A percentile compares a stretch with the other conserved stretches of the same genome.
These are phyloP conservation scores for Acanthiza pusilla DNA, from an alignment of 2,797 vertebrate species.

Conservation along the genomic window DNA sequence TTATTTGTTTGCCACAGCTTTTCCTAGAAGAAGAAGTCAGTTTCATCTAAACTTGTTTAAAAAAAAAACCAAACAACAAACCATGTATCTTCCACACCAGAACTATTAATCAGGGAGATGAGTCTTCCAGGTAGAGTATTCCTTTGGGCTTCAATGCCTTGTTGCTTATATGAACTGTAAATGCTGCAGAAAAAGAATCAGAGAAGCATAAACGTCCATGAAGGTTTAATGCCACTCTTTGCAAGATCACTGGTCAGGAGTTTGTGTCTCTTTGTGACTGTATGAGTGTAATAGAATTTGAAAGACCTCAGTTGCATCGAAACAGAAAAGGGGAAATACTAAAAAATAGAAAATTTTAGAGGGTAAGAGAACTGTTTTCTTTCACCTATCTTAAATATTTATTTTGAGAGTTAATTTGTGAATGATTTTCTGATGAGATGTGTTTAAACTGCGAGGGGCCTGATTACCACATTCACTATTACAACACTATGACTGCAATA, in stretches of 20 bases:
- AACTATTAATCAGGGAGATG: neutral
- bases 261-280: neutral
- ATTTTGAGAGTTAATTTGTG: neutral
- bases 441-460: neutral
- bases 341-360: neutral
- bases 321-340: neutral
- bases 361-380: neutral
- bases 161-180: neutral
- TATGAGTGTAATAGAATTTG: neutral
- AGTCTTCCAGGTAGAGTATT: neutral
- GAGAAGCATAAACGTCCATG: neutral
- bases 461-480: neutral
- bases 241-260: neutral
- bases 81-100: neutral
- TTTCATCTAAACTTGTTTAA: neutral
- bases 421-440: neutral
- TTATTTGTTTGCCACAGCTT: neutral
- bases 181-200: neutral
- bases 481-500: neutral
- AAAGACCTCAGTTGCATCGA: neutral
- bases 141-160: neutral
- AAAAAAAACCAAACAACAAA: fast-evolving
- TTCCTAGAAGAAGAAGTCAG: neutral
- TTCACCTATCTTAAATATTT: neutral
- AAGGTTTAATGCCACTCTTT: neutral